Conservation (phyloP, 2,113 vertebrate species). For the Solea senegalensis region DNA sequence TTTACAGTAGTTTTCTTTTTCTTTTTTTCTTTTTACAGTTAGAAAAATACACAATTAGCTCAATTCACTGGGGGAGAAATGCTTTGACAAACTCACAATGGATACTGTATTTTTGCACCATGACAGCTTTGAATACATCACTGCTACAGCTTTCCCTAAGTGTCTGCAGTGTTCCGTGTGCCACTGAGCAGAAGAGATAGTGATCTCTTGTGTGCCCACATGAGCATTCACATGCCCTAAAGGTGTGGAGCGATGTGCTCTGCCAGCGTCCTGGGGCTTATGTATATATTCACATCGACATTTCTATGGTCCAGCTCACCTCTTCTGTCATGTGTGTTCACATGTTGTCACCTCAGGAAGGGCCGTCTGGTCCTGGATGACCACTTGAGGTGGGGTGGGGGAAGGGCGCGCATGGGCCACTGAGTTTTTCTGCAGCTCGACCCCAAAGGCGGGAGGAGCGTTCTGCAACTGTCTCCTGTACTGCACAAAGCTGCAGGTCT, state of each 20-base stretch:
- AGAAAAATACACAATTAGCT: constrained; percentile 70
- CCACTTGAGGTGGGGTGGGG: constrained; percentile 63
- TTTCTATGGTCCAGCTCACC: constrained; percentile 16
- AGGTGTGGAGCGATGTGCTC: constrained; percentile 51
- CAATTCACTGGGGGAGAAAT: constrained; percentile 45
- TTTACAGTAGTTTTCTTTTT: constrained; percentile 47
- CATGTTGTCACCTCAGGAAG: constrained; percentile 77
- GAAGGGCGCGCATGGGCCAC: constrained; percentile 66
- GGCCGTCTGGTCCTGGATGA: constrained; percentile 77
- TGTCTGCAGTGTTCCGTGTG: constrained; percentile 51
- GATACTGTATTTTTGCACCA: constrained; percentile 54
- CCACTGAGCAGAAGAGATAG: constrained; percentile 28
- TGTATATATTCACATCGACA: constrained; percentile 21
- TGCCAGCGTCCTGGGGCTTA: constrained; percentile 49
- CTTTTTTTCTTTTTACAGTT: constrained; percentile 49
- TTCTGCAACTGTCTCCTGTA: constrained; percentile 81
- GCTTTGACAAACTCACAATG: constrained; percentile 59
- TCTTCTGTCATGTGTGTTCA: constrained; percentile 79
- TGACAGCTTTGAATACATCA: constrained; percentile 45
- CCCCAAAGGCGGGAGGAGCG: constrained; percentile 72
- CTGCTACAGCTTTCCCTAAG: constrained; percentile 15
- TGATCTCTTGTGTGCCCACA: constrained; percentile 28
- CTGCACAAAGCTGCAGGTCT: constrained; percentile 84
- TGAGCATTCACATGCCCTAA: constrained; percentile 37
- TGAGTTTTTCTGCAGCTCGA: constrained; percentile 81